Conservation (phyloP, 1,140 invertebrate genomes). For the Acromyrmex heyeri region DNA sequence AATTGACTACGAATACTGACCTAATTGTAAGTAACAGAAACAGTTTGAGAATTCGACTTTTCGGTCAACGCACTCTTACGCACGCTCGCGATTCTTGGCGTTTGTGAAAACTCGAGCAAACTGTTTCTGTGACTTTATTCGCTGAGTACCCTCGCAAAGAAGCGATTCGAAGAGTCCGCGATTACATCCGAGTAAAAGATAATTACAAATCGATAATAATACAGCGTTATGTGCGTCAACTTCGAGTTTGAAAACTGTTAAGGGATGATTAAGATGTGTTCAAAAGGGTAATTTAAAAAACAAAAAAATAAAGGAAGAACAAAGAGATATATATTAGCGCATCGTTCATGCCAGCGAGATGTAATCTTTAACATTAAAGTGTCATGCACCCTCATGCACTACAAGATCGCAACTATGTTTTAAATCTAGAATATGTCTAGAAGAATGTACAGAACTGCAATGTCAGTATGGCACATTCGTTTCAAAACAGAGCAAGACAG, state of each 20-base stretch:
- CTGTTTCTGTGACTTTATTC: constrained; percentile 63
- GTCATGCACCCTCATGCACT: constrained; percentile 84
- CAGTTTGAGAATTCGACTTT: constrained; percentile 38
- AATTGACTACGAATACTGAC: no score
- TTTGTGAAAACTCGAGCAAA: constrained; percentile 7
- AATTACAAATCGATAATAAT: constrained; percentile 48
- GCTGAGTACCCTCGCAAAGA: constrained; percentile 34
- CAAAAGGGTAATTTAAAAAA: constrained; percentile 37
- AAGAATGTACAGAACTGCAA: constrained; percentile 66
- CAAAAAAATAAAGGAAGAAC: constrained; percentile 71
- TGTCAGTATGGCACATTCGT: constrained; percentile 23
- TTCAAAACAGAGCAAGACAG: neutral
- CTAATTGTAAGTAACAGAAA: constrained; percentile 77
- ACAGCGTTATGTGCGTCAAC: constrained; percentile 67
- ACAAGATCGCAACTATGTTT: constrained; percentile 77
- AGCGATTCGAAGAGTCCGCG: constrained; percentile 47
- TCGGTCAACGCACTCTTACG: neutral
- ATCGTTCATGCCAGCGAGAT: constrained; percentile 83
- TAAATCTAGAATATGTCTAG: constrained; percentile 66
- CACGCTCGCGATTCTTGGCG: neutral
- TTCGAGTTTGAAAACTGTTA: constrained; percentile 71
- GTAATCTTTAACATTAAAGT: constrained; percentile 66
- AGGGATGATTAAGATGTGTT: constrained; percentile 59
- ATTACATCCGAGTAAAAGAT: constrained; percentile 57
- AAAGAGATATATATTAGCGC: constrained; percentile 82